These are phyloP conservation scores for Frieseomelitta varia DNA, from an alignment of 1,140 invertebrate genomes.

Conservation along the genomic window DNA sequence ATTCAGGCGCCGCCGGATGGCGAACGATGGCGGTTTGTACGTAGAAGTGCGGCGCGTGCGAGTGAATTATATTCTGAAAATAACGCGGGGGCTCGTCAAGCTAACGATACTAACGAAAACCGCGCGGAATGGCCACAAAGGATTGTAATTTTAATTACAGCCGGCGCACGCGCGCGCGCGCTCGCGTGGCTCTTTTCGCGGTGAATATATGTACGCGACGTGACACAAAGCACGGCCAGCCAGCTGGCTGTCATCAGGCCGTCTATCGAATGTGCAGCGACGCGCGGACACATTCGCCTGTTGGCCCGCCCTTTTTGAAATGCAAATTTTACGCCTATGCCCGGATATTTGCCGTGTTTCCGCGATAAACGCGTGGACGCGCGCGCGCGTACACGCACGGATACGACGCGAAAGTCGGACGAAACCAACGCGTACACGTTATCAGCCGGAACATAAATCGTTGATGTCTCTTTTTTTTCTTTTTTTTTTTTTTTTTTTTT, in stretches of 20 bases:
- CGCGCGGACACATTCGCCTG: slow-evolving; percentile 38
- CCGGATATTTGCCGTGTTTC: slow-evolving; percentile 56
- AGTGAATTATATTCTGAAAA: slow-evolving; percentile 45
- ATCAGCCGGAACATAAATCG: slow-evolving; percentile 13
- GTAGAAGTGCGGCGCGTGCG: neutral
- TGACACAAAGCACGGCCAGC: slow-evolving; percentile 37
- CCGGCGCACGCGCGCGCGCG: neutral
- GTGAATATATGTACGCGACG: slow-evolving; percentile 23
- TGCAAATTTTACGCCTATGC: slow-evolving; percentile 64
- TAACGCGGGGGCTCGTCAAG: slow-evolving; percentile 21
- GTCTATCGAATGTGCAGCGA: slow-evolving; percentile 63
- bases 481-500: too few species aligned
- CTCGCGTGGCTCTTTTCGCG: neutral
- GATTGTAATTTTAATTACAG: slow-evolving; percentile 54
- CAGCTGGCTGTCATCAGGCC: slow-evolving; percentile 48
- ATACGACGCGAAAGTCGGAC: neutral
- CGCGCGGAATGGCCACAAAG: slow-evolving; percentile 13
- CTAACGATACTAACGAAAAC: slow-evolving; percentile 43
- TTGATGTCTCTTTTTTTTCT: neutral
- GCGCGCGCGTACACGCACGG: neutral
- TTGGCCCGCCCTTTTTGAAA: slow-evolving; percentile 59
- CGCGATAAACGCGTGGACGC: slow-evolving; percentile 47
- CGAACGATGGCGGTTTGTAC: neutral
- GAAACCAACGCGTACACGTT: neutral
- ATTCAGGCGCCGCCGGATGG: slow-evolving; percentile 4